phyloP scores from a whole-genome alignment of 2,797 vertebrate genomes.

The Coilia nasus region DNA sequence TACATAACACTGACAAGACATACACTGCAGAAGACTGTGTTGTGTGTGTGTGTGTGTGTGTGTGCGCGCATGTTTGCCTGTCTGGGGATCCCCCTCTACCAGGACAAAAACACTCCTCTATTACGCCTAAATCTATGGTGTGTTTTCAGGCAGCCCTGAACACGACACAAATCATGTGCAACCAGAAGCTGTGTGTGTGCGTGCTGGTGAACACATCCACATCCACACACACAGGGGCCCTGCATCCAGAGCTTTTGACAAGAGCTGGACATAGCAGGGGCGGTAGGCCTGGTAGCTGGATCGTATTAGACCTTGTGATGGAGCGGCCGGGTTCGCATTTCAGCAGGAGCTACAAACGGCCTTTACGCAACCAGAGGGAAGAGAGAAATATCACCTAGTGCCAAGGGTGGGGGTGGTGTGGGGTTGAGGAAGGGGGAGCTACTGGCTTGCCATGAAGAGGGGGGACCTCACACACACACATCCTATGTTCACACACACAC shows the following conservation, averaged over 20 bases:
- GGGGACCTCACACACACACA: not conserved
- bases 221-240: not conserved
- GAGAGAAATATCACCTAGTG: slow-evolving; percentile 9
- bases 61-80: not conserved
- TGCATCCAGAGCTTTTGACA: slow-evolving; percentile 41
- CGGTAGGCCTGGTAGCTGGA: slow-evolving; percentile 55
- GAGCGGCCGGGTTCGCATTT: slow-evolving; percentile 78
- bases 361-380: slow-evolving; percentile 66
- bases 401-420: not conserved
- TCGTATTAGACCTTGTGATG: slow-evolving; percentile 78
- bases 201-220: not conserved
- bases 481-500: too few species aligned
- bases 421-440: not conserved
- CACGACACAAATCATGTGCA: not conserved
- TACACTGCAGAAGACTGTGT: not conserved
- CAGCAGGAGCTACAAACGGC: slow-evolving; percentile 70
- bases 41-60: not conserved
- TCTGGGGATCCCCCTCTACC: not conserved
- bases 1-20: not conserved
- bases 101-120: not conserved
- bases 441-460: not conserved
- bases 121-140: not conserved
- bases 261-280: slow-evolving; percentile 18
- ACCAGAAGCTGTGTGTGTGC: not conserved
- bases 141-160: not conserved